These are phyloP conservation scores for Catalaphyllia jardinei DNA, from an alignment of 64 coral and sea anemone species.

Conservation along the genomic window DNA sequence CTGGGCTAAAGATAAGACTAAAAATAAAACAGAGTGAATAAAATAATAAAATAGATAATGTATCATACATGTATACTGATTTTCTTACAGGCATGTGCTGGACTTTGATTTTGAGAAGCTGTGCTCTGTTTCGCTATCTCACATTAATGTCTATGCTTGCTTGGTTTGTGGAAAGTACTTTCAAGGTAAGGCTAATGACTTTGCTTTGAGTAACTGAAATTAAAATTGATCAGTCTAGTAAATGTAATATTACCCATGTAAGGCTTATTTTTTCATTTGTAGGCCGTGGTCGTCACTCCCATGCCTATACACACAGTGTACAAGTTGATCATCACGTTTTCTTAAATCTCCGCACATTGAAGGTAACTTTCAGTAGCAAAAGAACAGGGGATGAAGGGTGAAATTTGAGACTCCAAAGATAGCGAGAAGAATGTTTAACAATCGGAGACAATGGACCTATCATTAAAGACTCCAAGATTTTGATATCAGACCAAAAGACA, in stretches of 20 bases:
- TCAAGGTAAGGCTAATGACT: conserved; percentile 73
- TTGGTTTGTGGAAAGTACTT: conserved; percentile 99
- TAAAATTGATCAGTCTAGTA: not conserved
- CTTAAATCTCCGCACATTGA: conserved; percentile 93
- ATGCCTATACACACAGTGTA: conserved; percentile 98
- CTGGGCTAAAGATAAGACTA: too few species aligned
- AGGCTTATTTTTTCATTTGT: not conserved
- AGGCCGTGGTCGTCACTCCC: conserved; percentile 93
- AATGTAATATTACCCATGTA: not conserved
- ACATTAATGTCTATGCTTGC: conserved; percentile 98
- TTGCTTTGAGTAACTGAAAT: not conserved
- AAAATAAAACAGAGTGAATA: too few species aligned
- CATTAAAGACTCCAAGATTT: too few species aligned
- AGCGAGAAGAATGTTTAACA: too few species aligned
- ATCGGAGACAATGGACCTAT: too few species aligned
- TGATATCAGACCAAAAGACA: not conserved
- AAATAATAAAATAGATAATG: too few species aligned
- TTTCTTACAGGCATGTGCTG: conserved; percentile 54
- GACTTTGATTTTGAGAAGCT: conserved; percentile 99
- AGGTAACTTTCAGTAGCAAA: conserved; percentile 46
- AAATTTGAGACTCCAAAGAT: too few species aligned
- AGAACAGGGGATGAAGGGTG: too few species aligned
- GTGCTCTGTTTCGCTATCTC: conserved; percentile 96
- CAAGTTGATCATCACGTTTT: conserved; percentile 95
- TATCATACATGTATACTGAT: too few species aligned